These are phyloP conservation scores for Schizaphis graminum DNA, from an alignment of 2,888 invertebrate species.

Conservation along the genomic window DNA sequence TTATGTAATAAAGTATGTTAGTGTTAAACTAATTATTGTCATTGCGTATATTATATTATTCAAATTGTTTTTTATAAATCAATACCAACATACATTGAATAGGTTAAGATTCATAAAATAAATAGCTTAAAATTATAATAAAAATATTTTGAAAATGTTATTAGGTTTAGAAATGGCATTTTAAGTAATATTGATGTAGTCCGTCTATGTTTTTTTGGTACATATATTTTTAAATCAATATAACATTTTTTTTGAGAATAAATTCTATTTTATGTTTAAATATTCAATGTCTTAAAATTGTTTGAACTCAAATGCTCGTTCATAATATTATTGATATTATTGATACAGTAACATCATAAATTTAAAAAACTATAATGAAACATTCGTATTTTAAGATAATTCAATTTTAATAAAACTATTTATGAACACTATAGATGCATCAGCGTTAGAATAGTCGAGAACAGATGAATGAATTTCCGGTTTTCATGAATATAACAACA, in stretches of 20 bases:
- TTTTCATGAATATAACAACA: slow-evolving; percentile 11
- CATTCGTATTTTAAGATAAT: background rate
- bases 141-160: background rate
- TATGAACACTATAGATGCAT: background rate
- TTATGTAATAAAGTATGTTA: background rate
- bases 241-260: background rate
- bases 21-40: background rate
- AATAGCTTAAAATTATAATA: background rate
- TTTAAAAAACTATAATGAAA: background rate
- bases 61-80: background rate
- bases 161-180: background rate
- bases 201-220: background rate
- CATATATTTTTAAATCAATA: background rate
- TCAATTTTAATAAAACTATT: background rate
- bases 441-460: background rate
- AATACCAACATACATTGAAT: background rate
- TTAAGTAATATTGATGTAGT: background rate
- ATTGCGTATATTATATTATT: background rate
- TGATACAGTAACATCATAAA: background rate
- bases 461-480: slow-evolving; percentile 30
- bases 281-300: background rate
- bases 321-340: background rate
- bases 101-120: background rate
- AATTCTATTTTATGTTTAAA: background rate
- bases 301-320: background rate